A percentile compares a stretch with the other conserved stretches of the same genome.
Conservation (phyloP, 2,797 vertebrate genomes). For the Propithecus deckenii region DNA sequence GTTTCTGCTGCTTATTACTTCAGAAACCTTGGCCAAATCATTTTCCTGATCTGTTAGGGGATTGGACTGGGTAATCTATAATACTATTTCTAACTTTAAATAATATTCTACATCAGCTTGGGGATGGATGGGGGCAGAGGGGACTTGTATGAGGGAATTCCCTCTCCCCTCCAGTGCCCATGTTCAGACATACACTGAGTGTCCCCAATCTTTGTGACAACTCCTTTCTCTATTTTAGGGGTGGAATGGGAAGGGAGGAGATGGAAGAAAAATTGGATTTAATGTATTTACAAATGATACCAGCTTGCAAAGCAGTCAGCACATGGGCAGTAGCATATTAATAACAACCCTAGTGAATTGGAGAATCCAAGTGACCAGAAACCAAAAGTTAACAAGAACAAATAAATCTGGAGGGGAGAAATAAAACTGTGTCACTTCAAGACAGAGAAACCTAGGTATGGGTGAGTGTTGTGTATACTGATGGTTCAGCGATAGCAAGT, state of each 20-base stretch:
- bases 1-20: neutral
- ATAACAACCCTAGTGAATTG: neutral
- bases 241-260: neutral
- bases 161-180: neutral
- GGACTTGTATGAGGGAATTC: neutral
- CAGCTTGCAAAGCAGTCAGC: neutral
- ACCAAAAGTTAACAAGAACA: constrained; percentile 12
- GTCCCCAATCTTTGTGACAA: constrained; percentile 20
- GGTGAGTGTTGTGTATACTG: neutral
- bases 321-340: neutral
- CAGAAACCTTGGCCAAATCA: neutral
- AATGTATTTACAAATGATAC: neutral
- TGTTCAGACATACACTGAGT: neutral
- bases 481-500: neutral
- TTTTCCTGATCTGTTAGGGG: neutral
- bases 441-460: neutral
- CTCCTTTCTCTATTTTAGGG: neutral
- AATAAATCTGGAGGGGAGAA: constrained; percentile 19
- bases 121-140: too few relatives aligned
- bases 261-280: neutral
- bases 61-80: neutral
- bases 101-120: neutral
- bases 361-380: neutral
- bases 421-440: neutral
- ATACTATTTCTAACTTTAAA: constrained; percentile 13